Evolutionary conservation across 2,113 vertebrate species (phyloP), one percentile per base, ranked within the genome.

Genomic region (Jacana jacana): DNA sequence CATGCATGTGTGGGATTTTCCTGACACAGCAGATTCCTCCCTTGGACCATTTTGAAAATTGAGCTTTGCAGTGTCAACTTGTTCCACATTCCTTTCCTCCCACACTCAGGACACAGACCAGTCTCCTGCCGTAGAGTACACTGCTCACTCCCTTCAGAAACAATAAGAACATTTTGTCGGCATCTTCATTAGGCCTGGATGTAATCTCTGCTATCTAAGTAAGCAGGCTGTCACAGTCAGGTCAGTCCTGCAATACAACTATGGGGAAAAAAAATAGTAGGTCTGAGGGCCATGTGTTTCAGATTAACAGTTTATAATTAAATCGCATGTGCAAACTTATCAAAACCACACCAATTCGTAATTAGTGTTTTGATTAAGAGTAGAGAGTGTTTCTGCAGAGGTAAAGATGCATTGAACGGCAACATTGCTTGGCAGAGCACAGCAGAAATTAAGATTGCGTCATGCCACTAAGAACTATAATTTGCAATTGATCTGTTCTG

Each of bases 1-100:
- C 31, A 24, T 0, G 0, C 1, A 4, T 17, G 19, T 4, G 13
- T 19, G 31, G 2, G 4, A 16, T 85, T 63, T 66, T 40, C 24
- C 48, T 17, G 46, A 33, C 7, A 39, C 28, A 61, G 69, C 6
- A 0, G 0, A 31, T 60, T 17, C 8, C 8, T 40, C 60, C n/a
- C 54, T 80, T 39, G 42, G 19, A 51, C 7, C 1, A 1, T 17
- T 31, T 61, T 33, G 61, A 51, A 54, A 52, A 49, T 0, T 31
- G n/a, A 79, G 12, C 13, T 86, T 63, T 76, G 70, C 7, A 5
- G 5, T 44, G 24, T 52, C 23, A 39, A 1, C 8, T 49, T 63
- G 4, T 79, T 85, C 57, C 15, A 12, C 1, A 6, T 58, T 60
- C 20, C 16, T 68, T 86, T 82, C 19, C 39, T 70, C 9, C 24